phyloP scores from a whole-genome alignment of 2,797 vertebrate species.

The Decapterus maruadsi region DNA sequence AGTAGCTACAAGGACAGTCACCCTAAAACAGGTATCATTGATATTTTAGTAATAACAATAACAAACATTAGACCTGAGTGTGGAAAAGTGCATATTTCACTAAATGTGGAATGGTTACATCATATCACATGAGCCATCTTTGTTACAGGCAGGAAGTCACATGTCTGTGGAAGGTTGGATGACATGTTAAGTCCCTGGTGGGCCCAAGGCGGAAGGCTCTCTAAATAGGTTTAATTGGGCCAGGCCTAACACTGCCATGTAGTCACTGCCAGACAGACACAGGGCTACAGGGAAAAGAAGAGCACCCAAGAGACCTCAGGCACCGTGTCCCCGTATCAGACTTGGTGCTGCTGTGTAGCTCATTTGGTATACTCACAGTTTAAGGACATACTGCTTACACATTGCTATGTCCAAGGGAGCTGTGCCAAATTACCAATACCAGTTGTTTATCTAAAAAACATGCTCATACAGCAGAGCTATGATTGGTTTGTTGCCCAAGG shows the following conservation, averaged over 20 bases:
- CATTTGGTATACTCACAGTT: conserved; percentile 72
- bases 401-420: conserved; percentile 62
- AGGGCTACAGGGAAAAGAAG: conserved; percentile 66
- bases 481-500: conserved; percentile 82
- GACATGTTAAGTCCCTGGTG: conserved; percentile 74
- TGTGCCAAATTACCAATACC: conserved; percentile 78
- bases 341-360: conserved; percentile 63
- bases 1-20: conserved; percentile 55
- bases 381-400: conserved; percentile 71
- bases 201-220: conserved; percentile 75
- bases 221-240: conserved; percentile 83
- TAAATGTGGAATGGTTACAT: conserved; percentile 64
- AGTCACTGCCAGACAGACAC: conserved; percentile 69
- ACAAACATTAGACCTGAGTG: conserved; percentile 51
- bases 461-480: conserved; percentile 73
- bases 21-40: conserved; percentile 64
- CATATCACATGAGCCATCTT: conserved; percentile 65
- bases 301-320: conserved; percentile 72
- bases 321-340: conserved; percentile 51
- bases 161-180: conserved; percentile 68
- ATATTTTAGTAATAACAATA: conserved; percentile 62
- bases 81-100: conserved; percentile 68
- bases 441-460: conserved; percentile 80
- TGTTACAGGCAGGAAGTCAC: conserved; percentile 70
- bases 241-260: conserved; percentile 66